A percentile compares a stretch with the other conserved stretches of the same genome.
Evolutionary conservation across 2,113 vertebrate species (phyloP).

Genomic region (Syngnathoides biaculeatus): DNA sequence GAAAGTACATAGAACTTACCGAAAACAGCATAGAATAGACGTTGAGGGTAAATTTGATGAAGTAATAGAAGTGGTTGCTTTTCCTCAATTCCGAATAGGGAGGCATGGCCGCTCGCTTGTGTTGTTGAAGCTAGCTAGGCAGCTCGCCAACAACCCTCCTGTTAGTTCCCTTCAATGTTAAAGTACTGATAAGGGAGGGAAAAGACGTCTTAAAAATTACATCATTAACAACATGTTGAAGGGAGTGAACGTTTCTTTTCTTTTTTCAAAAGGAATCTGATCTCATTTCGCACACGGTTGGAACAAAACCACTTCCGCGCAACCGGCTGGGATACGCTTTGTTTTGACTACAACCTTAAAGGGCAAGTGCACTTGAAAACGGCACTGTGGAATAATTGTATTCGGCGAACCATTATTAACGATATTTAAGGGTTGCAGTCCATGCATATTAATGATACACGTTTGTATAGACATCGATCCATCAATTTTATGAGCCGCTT

Average conservation of each 20-base stretch:
- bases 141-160: constrained; percentile 30
- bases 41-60: constrained; percentile 82
- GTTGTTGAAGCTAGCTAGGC: constrained; percentile 30
- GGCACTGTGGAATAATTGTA: background rate
- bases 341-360: constrained; percentile 72
- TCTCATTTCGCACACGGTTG: constrained; percentile 41
- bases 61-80: constrained; percentile 77
- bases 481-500: too few species aligned
- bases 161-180: constrained; percentile 5
- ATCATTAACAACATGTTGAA: background rate
- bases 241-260: background rate
- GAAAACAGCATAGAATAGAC: constrained; percentile 83
- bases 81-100: constrained; percentile 70
- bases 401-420: too few species aligned
- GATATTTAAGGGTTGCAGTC: too few species aligned
- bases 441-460: too few species aligned
- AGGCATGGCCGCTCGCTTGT: constrained; percentile 65
- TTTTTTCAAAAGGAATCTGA: constrained; percentile 19
- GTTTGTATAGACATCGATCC: too few species aligned
- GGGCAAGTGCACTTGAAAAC: constrained; percentile 33
- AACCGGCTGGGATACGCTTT: constrained; percentile 56
- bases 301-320: constrained; percentile 61
- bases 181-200: constrained; percentile 8
- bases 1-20: constrained; percentile 68
- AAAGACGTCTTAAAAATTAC: background rate